A percentile compares a stretch with the other conserved stretches of the same genome.
Evolutionary conservation across 64 coral and sea anemone genomes (phyloP).

Genomic region (Dendronephthya gigantea): DNA sequence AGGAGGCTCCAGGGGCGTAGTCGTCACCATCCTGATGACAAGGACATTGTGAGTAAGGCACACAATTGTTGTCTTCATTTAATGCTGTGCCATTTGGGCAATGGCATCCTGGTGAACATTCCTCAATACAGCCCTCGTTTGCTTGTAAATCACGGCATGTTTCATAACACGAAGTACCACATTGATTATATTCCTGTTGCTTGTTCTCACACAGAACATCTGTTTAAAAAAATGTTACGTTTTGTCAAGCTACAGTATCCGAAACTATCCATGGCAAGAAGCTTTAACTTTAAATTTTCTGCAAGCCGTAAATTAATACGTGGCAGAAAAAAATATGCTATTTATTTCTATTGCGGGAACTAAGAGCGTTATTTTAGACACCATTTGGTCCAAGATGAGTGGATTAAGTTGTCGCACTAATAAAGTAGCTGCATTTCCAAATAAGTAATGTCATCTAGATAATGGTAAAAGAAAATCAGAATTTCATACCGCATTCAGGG

Average conservation of each 20-base stretch:
- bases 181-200: slow-evolving; percentile 48
- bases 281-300: no score
- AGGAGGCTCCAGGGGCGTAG: slow-evolving; percentile 40
- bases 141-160: slow-evolving; percentile 59
- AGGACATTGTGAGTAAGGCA: slow-evolving; percentile 43
- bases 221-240: background rate
- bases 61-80: slow-evolving; percentile 51
- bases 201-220: slow-evolving; percentile 32
- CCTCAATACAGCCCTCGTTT: slow-evolving; percentile 20
- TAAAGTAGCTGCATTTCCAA: no score
- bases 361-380: no score
- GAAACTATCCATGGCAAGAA: no score
- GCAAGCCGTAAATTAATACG: no score
- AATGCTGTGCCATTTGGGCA: slow-evolving; percentile 57
- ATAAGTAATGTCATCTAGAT: no score
- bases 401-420: no score
- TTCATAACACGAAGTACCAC: slow-evolving; percentile 41
- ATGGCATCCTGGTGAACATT: slow-evolving; percentile 64
- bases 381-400: no score
- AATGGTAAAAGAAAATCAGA: background rate
- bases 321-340: no score
- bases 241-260: no score
- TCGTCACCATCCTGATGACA: slow-evolving; percentile 46
- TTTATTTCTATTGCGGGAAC: no score
- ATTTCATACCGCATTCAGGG: slow-evolving; percentile 45